Percentiles rank a stretch among this genome's conserved stretches.
Evolutionary conservation across 2,888 invertebrate species (phyloP).

Genomic region (Brachylomia viminalis): DNA sequence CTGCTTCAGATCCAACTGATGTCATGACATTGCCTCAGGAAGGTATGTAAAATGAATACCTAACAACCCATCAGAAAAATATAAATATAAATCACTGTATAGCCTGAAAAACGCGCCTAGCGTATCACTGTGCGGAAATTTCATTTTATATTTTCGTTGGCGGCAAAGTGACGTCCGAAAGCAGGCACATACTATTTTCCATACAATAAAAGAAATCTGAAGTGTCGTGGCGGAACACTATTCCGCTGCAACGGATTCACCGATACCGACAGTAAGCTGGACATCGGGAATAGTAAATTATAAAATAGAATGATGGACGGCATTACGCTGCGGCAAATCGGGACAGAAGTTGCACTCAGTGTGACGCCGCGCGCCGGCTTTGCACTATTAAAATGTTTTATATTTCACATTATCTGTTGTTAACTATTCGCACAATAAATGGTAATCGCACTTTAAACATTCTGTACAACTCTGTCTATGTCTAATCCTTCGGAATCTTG

Average conservation of each 20-base stretch:
- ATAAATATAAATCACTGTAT: background rate
- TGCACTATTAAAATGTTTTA: slow-evolving; percentile 22
- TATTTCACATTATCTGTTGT: slow-evolving; percentile 27
- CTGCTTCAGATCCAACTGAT: slow-evolving; percentile 97
- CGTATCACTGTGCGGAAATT: background rate
- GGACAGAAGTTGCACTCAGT: slow-evolving; percentile 6
- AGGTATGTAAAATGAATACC: slow-evolving; percentile 91
- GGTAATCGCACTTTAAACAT: slow-evolving; percentile 44
- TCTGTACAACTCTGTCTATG: slow-evolving; percentile 29
- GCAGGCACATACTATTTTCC: background rate
- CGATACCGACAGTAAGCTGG: slow-evolving; percentile 2
- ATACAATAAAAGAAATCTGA: background rate
- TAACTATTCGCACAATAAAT: slow-evolving; percentile 41
- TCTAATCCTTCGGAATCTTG: background rate
- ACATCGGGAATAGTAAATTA: slow-evolving; percentile 24
- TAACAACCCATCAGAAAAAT: background rate
- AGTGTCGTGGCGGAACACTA: background rate
- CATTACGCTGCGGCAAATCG: slow-evolving; percentile 6
- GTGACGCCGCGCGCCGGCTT: slow-evolving; percentile 2
- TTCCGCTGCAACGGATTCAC: background rate
- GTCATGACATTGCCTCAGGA: slow-evolving; percentile 98
- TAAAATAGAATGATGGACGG: slow-evolving; percentile 21
- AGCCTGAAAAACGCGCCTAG: background rate
- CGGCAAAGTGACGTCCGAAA: background rate
- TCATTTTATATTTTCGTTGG: background rate